These are phyloP conservation scores for Dendrolimus kikuchii DNA, from an alignment of 1,140 invertebrate species.

Conservation along the genomic window DNA sequence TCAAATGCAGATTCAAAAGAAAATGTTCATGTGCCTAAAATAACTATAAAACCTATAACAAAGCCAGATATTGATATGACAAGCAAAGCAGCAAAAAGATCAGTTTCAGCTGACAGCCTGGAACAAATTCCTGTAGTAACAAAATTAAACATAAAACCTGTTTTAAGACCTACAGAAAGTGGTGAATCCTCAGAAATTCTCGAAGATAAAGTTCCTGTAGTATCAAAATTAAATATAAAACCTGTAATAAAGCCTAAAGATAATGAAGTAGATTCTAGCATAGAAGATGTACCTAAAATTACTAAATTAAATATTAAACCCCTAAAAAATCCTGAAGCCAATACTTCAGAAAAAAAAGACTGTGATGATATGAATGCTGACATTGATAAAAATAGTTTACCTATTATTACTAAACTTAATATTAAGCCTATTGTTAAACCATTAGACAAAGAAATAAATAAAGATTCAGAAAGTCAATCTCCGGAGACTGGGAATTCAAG, in stretches of 20 bases:
- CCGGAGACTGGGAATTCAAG: slow-evolving; percentile 60
- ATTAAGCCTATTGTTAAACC: slow-evolving; percentile 67
- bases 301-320: slow-evolving; percentile 66
- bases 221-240: slow-evolving; percentile 68
- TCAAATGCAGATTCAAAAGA: slow-evolving; percentile 39
- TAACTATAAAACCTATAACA: slow-evolving; percentile 59
- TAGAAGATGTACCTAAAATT: slow-evolving; percentile 63
- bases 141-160: slow-evolving; percentile 66
- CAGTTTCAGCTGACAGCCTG: slow-evolving; percentile 33
- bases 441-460: slow-evolving; percentile 41
- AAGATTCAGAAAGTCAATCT: slow-evolving; percentile 57
- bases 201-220: slow-evolving; percentile 62
- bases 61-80: slow-evolving; percentile 36
- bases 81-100: slow-evolving; percentile 39
- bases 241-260: slow-evolving; percentile 62
- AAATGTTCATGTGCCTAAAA: slow-evolving; percentile 55
- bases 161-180: slow-evolving; percentile 56
- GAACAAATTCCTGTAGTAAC: slow-evolving; percentile 60
- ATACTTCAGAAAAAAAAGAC: slow-evolving; percentile 57
- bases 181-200: slow-evolving; percentile 36
- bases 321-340: slow-evolving; percentile 51
- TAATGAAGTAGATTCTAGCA: slow-evolving; percentile 57
- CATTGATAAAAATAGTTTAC: slow-evolving; percentile 57
- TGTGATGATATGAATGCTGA: slow-evolving; percentile 57
- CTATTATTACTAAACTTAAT: slow-evolving; percentile 66